Conservation (phyloP, 53 echinoderm and acorn worm genomes). For the Temnopleurus reevesii region DNA sequence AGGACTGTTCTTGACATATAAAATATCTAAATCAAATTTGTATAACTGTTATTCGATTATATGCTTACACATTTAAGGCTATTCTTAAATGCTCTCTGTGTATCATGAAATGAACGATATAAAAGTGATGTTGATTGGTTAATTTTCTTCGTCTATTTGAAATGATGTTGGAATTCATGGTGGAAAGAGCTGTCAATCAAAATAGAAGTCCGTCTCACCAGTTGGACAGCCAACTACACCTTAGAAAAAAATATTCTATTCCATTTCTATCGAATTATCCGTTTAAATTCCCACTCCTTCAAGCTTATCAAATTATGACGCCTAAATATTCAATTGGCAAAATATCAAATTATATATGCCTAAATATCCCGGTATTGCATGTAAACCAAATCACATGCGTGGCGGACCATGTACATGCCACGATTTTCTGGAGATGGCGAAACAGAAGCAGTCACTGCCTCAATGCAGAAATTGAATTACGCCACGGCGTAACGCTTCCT, state of each 20-base stretch:
- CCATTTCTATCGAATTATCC: conserved; percentile 52
- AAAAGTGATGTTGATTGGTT: conserved; percentile 21
- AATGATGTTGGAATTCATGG: neutral
- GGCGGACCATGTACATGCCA: conserved; percentile 28
- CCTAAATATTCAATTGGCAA: conserved; percentile 65
- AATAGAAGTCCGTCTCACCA: conserved; percentile 1
- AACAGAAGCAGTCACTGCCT: conserved; percentile 38
- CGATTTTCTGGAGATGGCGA: neutral
- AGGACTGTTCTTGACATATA: neutral
- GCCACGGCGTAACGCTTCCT: conserved; percentile 34
- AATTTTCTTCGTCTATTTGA: neutral
- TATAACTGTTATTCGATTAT: neutral
- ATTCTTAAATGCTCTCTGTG: neutral
- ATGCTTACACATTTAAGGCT: neutral
- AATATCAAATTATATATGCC: conserved; percentile 65
- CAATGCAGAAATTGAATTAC: conserved; percentile 36
- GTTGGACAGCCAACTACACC: neutral
- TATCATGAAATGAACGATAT: neutral
- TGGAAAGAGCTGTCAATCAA: conserved; percentile 32
- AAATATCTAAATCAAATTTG: conserved; percentile 20
- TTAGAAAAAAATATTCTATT: conserved; percentile 43
- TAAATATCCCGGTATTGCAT: conserved; percentile 58
- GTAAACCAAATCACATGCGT: conserved; percentile 55
- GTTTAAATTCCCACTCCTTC: conserved; percentile 52
- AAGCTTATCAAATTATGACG: conserved; percentile 43